A percentile compares a stretch with the other conserved stretches of the same genome.
phyloP scores from a whole-genome alignment of 1,140 invertebrate species.

The Hesperophylax magnus region DNA sequence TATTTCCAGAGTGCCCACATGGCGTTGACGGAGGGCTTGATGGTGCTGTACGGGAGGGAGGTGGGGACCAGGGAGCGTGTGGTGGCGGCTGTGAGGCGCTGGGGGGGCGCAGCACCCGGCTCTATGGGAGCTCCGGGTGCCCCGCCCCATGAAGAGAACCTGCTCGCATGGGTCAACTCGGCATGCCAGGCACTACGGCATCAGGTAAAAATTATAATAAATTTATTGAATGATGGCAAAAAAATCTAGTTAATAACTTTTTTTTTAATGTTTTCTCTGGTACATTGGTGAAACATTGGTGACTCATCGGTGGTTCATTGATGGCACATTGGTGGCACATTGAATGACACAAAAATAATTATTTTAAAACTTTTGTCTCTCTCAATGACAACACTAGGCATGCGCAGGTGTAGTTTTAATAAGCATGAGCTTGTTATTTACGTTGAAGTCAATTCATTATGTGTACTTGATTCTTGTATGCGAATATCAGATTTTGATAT shows the following conservation, averaged over 20 bases:
- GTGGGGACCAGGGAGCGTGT: slow-evolving; percentile 92
- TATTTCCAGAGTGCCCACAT: slow-evolving; percentile 89
- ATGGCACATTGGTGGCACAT: too few relatives aligned
- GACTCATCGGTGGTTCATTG: too few relatives aligned
- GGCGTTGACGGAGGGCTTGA: slow-evolving; percentile 96
- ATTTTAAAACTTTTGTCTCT: too few relatives aligned
- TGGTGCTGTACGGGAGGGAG: slow-evolving; percentile 95
- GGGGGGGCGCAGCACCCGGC: slow-evolving; percentile 65
- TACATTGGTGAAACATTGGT: not conserved
- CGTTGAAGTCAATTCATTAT: too few relatives aligned
- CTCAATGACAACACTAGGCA: too few relatives aligned
- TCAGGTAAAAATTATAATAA: slow-evolving; percentile 21
- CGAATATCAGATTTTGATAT: too few relatives aligned
- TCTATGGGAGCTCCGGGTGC: slow-evolving; percentile 70
- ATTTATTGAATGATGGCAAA: not conserved
- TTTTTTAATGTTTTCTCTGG: not conserved
- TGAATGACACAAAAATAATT: too few relatives aligned
- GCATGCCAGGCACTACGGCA: slow-evolving; percentile 81
- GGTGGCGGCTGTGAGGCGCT: slow-evolving; percentile 86
- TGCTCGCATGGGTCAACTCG: slow-evolving; percentile 94
- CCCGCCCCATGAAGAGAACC: slow-evolving; percentile 87
- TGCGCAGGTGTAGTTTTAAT: too few relatives aligned
- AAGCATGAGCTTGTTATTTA: too few relatives aligned
- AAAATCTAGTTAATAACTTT: not conserved
- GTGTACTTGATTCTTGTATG: too few relatives aligned